phyloP scores from a whole-genome alignment of 2,888 invertebrate species.

The Hemithea aestivaria region DNA sequence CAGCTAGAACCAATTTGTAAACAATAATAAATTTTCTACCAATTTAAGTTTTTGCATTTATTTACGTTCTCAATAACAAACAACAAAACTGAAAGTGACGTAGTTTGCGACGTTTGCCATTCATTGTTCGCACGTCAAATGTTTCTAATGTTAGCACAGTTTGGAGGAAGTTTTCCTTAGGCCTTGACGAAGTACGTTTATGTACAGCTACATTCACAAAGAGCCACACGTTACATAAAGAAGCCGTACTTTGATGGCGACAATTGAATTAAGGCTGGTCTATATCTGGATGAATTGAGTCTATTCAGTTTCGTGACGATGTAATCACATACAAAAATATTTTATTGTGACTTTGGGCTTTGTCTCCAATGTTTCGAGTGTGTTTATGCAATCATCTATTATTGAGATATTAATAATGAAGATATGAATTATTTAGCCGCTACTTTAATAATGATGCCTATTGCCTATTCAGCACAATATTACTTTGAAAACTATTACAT shows the following conservation, averaged over 20 bases:
- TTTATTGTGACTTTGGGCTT: slow-evolving; percentile 6
- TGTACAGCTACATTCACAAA: slow-evolving; percentile 34
- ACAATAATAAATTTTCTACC: slow-evolving; percentile 18
- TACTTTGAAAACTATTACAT: neutral
- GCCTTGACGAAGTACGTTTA: slow-evolving; percentile 47
- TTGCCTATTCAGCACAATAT: neutral
- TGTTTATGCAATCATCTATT: slow-evolving; percentile 7
- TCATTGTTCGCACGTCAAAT: slow-evolving; percentile 12
- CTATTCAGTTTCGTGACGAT: slow-evolving; percentile 11
- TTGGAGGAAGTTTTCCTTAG: slow-evolving; percentile 46
- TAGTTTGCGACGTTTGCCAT: neutral
- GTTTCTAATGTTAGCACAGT: slow-evolving; percentile 31
- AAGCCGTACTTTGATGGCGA: slow-evolving; percentile 38
- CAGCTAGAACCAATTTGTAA: slow-evolving; percentile 39
- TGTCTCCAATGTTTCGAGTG: slow-evolving; percentile 1
- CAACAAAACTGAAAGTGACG: slow-evolving; percentile 8
- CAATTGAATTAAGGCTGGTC: slow-evolving; percentile 37
- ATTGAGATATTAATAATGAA: no score
- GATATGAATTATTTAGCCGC: no score
- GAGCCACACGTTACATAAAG: slow-evolving; percentile 41
- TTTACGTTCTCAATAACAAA: no score
- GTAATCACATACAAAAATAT: slow-evolving; percentile 15
- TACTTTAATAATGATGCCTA: neutral
- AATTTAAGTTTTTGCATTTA: slow-evolving; percentile 6
- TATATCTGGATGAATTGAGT: slow-evolving; percentile 38